phyloP scores from a whole-genome alignment of 2,113 vertebrate genomes.

The Mohoua ochrocephala region DNA sequence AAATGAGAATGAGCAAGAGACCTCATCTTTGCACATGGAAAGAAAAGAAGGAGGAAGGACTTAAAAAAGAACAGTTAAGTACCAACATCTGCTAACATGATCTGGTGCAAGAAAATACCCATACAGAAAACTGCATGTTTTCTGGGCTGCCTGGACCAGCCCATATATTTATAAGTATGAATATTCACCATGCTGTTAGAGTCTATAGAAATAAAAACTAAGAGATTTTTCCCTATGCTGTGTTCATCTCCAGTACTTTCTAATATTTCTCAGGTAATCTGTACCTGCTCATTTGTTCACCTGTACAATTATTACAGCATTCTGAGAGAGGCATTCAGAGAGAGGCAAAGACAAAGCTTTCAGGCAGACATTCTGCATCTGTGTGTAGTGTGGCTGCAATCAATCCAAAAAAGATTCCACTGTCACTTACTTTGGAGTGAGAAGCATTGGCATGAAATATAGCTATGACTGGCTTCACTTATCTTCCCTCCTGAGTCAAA shows the following conservation, averaged over 20 bases:
- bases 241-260: background rate
- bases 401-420: background rate
- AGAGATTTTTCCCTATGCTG: background rate
- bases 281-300: background rate
- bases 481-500: background rate
- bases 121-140: background rate
- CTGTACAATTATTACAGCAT: background rate
- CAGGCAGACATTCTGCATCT: background rate
- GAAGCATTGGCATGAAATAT: background rate
- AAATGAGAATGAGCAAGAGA: background rate
- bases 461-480: background rate
- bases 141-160: background rate
- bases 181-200: background rate
- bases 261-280: background rate
- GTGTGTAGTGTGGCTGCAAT: accelerated
- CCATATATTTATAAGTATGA: background rate
- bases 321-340: background rate
- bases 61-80: background rate
- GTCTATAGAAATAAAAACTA: background rate
- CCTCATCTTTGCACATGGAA: background rate
- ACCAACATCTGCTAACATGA: background rate
- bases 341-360: background rate
- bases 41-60: background rate
- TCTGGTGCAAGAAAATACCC: background rate
- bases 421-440: background rate